Base-by-base conservation (phyloP, 53 echinoderm and acorn worm species). In the Echinarachnius parma region DNA sequence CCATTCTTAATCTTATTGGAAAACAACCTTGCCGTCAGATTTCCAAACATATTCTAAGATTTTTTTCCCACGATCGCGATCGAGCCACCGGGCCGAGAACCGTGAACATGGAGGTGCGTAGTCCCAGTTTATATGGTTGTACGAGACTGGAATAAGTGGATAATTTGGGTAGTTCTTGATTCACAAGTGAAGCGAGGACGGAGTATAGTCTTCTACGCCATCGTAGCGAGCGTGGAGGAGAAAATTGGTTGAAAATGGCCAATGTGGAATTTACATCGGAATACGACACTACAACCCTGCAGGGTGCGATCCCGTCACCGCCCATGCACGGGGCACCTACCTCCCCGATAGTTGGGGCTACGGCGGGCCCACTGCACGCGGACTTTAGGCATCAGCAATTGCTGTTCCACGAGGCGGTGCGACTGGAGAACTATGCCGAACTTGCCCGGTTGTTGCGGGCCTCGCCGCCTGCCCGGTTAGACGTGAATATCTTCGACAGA, bases 401-500 rank as follows among this genome's bases (percentile, higher is more conserved):
- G 14, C 59, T 79, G 44, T 91, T 91, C 61, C 83, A 86, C 66
- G 91, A 91, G 52, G 91, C 91, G 30, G 91, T 91, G 21, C 66
- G 64, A 16, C 68, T 83, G 26, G 91, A 86, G 15, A 83, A 91
- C 33, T 82, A 83, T 10, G 76, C 61, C 37, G 86, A 86, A 74
- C 77, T 86, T 35, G 71, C 76, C 20, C 82, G 83, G 11, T 59
- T 91, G 16, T 61, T 91, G 31, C 65, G 80, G 59, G 74, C 78
- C 10, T 67, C 65, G 31, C 55, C 59, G 29, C 54, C 68, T 18
- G 80, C 84, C 27, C 37, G 77, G 34, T 64, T 91, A 20, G 86
- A 91, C 67, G 91, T 91, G 76, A 86, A 91, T 60, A 77, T 83
- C 4, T 86, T 86, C 64, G 91, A 91, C 54, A 62, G 83, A 36